phyloP scores from a whole-genome alignment of 2,888 invertebrate genomes.

The Yponomeuta plumbellus region DNA sequence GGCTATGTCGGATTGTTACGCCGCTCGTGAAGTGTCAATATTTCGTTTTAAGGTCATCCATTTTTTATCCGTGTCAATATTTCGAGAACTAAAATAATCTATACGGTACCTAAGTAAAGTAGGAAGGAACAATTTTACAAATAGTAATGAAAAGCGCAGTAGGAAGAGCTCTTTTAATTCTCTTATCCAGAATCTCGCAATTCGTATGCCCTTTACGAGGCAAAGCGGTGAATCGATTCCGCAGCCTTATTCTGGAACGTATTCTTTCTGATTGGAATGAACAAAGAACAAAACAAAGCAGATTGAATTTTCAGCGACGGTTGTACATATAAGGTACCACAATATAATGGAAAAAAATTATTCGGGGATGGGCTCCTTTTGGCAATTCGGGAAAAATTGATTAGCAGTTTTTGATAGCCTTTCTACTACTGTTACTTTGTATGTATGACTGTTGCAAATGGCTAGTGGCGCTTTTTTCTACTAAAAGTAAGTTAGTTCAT shows the following conservation, averaged over 20 bases:
- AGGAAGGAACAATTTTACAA: background rate
- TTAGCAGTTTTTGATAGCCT: too few relatives aligned
- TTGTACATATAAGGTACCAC: too few relatives aligned
- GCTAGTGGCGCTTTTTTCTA: background rate
- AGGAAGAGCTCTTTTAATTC: background rate
- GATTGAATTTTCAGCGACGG: background rate
- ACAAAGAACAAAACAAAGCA: background rate
- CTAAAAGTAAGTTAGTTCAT: background rate
- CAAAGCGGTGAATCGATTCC: background rate
- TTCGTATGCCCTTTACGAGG: background rate
- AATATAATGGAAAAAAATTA: too few relatives aligned
- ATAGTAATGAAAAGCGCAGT: background rate
- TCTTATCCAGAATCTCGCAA: background rate
- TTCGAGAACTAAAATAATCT: too few relatives aligned
- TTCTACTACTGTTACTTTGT: background rate
- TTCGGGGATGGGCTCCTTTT: too few relatives aligned
- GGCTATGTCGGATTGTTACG: too few relatives aligned
- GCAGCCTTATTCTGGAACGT: background rate
- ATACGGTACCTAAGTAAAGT: too few relatives aligned
- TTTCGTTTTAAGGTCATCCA: too few relatives aligned
- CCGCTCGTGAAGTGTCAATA: too few relatives aligned
- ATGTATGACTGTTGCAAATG: background rate
- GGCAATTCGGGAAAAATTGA: too few relatives aligned
- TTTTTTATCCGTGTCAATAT: too few relatives aligned
- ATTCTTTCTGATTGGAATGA: slow-evolving; percentile 25